Conservation (phyloP, 2,888 invertebrate genomes). For the Lycophotia porphyrea region DNA sequence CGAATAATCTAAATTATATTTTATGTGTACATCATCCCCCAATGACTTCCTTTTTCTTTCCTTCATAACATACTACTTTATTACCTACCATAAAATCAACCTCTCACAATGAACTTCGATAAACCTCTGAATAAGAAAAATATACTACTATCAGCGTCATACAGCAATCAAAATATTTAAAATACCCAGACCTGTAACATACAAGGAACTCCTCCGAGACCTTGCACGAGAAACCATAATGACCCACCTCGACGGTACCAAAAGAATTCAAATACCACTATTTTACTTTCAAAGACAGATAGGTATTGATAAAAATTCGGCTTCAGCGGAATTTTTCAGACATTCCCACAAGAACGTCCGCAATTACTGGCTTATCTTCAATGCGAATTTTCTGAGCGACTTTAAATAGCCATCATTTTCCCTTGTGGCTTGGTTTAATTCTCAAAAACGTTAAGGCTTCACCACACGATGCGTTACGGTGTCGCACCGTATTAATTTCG, state of each 20-base stretch:
- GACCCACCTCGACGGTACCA: conserved; percentile 47
- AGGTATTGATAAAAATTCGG: conserved; percentile 74
- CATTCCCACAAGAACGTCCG: conserved; percentile 80
- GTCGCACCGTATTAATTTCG: neutral
- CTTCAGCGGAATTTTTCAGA: conserved; percentile 70
- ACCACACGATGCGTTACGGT: conserved; percentile 7
- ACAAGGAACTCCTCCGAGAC: conserved; percentile 19
- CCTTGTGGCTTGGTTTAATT: conserved; percentile 78
- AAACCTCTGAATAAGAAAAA: neutral
- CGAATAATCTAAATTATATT: neutral
- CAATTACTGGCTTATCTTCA: conserved; percentile 85
- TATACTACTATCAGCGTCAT: neutral
- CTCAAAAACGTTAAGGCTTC: conserved; percentile 67
- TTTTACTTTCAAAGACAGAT: conserved; percentile 66
- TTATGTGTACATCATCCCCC: neutral
- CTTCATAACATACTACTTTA: neutral
- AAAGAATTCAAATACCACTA: conserved; percentile 70
- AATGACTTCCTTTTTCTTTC: neutral
- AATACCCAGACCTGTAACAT: neutral
- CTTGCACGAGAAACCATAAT: conserved; percentile 48
- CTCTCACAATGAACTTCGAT: neutral
- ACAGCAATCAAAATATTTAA: neutral
- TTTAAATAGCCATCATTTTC: conserved; percentile 87
- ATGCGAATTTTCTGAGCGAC: conserved; percentile 85
- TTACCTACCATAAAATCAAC: neutral